Conservation (phyloP, 1,140 invertebrate species). For the Chrysoperla carnea region DNA sequence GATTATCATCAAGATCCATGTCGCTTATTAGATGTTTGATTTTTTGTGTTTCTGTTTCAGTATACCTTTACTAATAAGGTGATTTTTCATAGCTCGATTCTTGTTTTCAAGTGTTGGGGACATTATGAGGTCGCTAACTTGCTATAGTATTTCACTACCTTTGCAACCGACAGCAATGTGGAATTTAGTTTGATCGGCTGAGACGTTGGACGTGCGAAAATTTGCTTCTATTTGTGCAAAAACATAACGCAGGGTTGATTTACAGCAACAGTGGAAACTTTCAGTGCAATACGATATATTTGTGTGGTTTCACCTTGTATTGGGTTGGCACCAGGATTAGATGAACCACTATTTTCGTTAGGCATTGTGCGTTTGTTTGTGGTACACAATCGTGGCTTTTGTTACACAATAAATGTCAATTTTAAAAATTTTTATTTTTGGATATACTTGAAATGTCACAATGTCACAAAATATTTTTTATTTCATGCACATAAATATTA, state of each 20-base stretch:
- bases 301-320: background rate
- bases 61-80: constrained; percentile 9
- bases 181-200: constrained; percentile 8
- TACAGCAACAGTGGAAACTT: constrained; percentile 1
- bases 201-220: constrained; percentile 5
- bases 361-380: too few species aligned
- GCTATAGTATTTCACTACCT: constrained; percentile 1
- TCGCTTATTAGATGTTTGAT: background rate
- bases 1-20: background rate
- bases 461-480: too few species aligned
- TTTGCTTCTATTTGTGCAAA: constrained; percentile 6
- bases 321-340: too few species aligned
- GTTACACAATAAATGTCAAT: too few species aligned
- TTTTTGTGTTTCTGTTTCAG: background rate
- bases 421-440: too few species aligned
- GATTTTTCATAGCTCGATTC: constrained; percentile 12
- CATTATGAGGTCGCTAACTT: constrained; percentile 1
- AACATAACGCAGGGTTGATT: constrained; percentile 5
- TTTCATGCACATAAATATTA: too few species aligned
- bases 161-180: too few species aligned
- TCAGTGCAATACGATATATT: background rate
- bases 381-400: too few species aligned
- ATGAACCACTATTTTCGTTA: background rate
- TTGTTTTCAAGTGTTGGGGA: background rate
- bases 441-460: too few species aligned